Evolutionary conservation across 1,140 invertebrate genomes (phyloP), one percentile per base, ranked within the genome.

Genomic region (Diuraphis noxia): DNA sequence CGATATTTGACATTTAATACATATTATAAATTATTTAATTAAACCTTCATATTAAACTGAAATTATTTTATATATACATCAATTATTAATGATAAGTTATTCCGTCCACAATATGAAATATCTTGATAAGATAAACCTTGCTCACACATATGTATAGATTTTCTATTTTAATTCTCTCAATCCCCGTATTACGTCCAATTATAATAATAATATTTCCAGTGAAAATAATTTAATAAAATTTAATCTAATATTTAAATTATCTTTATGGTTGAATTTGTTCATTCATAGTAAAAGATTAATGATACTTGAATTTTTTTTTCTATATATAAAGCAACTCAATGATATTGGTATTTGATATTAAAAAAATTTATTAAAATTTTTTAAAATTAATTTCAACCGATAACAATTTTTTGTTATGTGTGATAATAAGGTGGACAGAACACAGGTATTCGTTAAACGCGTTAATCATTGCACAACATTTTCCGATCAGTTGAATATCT

Each of bases 11-110:
- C 30, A 30, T 25, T 25, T n/a, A 17, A 72, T 72, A 72, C 21
- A 72, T 72, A 72, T 17, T 63, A n/a, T 72, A n/a, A 72, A 72
- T n/a, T 72, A 72, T 72, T 72, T 63, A 63, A 63, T 63, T 63
- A n/a, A 63, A n/a, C 13, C 56, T 21, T 63, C 56, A 63, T 63
- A n/a, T n/a, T n/a, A 17, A 13, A 63, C 30, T n/a, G 30, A n/a
- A 63, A 63, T n/a, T 63, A 63, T 63, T 63, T 63, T 63, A 63
- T n/a, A 63, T 63, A 30, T 56, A 56, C 30, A 30, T 30, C 8
- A 9, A 30, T 63, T n/a, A 63, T 30, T 49, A 56, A 30, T 17
- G 10, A 63, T 63, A 17, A 17, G n/a, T 72, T 72, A 6, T n/a
- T n/a, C 30, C 13, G 56, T 34, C 13, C 56, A 17, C 13, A n/a